Base-by-base conservation (phyloP, 2,888 invertebrate species). In the Dorcus parallelipipedus region DNA sequence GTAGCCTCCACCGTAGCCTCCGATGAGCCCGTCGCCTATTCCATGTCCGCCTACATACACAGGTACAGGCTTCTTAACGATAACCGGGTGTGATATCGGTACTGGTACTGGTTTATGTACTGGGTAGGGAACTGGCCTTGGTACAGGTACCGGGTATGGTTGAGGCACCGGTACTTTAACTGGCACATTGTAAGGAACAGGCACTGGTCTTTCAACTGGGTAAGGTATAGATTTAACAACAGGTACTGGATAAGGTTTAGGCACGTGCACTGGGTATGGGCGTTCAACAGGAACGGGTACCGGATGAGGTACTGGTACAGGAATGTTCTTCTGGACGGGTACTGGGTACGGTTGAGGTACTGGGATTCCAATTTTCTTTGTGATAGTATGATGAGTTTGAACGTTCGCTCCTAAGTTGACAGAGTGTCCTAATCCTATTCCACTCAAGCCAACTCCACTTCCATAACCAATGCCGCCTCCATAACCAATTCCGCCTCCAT, bases 281-380 rank as follows among this genome's bases (percentile, higher is more conserved):
- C 64, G 67, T 58, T 66, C 66, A 14, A 71, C 67, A 9, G 66
- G 70, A 17, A 69, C 66, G 10, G 66, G 57, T n/a, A 71, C 67
- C 54, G 75, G 72, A 48, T 84, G 82, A 1, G 85, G 84, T 1
- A 78, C 75, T 17, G 76, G 74, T 41, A 71, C 71, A 47, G 74
- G 72, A 7, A 76, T 85, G 73, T 83, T 86, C 81, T 86, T 90
- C 76, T 88, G 71, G 17, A 71, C 69, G 23, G 80, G 80, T 9
- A 90, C 89, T 50, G 90, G 89, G 76, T 90, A 62, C 63, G 82
- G 82, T 58, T 81, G 79, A 33, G 79, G 84, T 64, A 83, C 79
- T 38, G 81, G 83, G 48, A 85, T 81, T 59, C 59, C 59, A 49
- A 59, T 45, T 66, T 84, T 84, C 74, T 86, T 87, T 62, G 85